Evolutionary conservation across 2,113 vertebrate species (phyloP).

Genomic region (Gambusia affinis): DNA sequence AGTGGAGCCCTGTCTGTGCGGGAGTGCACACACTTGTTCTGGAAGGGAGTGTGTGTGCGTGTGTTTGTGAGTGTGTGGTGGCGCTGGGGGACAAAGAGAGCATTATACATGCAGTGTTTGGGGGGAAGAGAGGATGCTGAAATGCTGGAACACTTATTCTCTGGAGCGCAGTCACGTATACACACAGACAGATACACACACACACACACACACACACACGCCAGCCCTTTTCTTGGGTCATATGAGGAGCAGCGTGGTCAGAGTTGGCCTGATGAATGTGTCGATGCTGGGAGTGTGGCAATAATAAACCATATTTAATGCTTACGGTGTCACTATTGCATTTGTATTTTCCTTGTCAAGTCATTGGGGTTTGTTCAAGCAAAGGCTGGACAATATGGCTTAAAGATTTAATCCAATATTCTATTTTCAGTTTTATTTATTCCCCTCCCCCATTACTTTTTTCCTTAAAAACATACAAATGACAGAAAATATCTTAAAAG

Average conservation of each 20-base stretch:
- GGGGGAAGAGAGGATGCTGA: constrained; percentile 43
- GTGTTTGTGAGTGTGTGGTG: constrained; percentile 16
- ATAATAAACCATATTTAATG: not conserved
- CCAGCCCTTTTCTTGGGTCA: constrained; percentile 56
- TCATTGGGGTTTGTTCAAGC: not conserved
- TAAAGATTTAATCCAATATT: no score
- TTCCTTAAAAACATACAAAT: no score
- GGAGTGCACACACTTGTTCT: constrained; percentile 24
- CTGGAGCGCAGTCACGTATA: constrained; percentile 70
- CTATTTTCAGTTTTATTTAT: no score
- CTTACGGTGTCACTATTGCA: not conserved
- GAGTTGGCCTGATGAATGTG: not conserved
- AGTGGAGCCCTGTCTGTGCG: constrained; percentile 58
- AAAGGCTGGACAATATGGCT: no score
- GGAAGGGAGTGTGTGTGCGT: constrained; percentile 20
- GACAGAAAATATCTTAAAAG: no score
- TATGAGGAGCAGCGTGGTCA: constrained; percentile 63
- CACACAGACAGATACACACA: constrained; percentile 48
- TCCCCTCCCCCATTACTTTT: no score
- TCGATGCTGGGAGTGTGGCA: not conserved
- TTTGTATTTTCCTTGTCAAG: not conserved
- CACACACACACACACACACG: constrained; percentile 65
- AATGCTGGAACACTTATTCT: constrained; percentile 61
- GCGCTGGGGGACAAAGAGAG: constrained; percentile 66
- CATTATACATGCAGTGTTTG: constrained; percentile 64